phyloP scores from a whole-genome alignment of 2,888 invertebrate genomes.

The Toxonevra muliebris region DNA sequence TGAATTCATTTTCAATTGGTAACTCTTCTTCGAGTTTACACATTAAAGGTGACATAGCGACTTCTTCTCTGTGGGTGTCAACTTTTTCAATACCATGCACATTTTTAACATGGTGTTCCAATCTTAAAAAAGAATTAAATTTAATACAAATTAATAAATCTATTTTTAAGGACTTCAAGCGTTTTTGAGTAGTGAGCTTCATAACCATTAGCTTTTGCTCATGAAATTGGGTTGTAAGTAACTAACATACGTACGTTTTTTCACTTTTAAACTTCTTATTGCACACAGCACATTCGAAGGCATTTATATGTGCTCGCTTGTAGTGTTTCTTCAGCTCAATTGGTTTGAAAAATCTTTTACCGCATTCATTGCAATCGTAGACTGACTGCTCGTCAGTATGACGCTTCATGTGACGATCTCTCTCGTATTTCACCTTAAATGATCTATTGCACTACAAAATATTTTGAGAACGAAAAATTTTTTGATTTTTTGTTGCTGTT shows the following conservation, averaged over 20 bases:
- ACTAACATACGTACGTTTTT: slow-evolving; percentile 52
- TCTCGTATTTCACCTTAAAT: slow-evolving; percentile 84
- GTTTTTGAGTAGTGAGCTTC: too few relatives aligned
- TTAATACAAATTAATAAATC: slow-evolving; percentile 41
- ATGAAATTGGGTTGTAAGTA: background rate
- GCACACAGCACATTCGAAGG: slow-evolving; percentile 73
- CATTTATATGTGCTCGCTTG: slow-evolving; percentile 73
- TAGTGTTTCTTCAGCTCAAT: slow-evolving; percentile 82
- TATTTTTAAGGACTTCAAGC: background rate
- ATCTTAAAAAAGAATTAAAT: slow-evolving; percentile 33
- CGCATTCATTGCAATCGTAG: slow-evolving; percentile 68
- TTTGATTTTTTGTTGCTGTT: background rate
- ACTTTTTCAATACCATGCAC: slow-evolving; percentile 35
- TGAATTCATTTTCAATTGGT: slow-evolving; percentile 5
- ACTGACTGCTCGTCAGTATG: slow-evolving; percentile 67
- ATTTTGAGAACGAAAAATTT: too few relatives aligned
- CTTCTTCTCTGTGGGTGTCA: background rate
- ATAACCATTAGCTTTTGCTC: background rate
- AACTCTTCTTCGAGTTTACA: slow-evolving; percentile 32
- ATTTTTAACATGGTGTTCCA: slow-evolving; percentile 50
- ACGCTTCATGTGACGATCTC: slow-evolving; percentile 78
- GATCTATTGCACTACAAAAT: slow-evolving; percentile 75
- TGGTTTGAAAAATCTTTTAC: slow-evolving; percentile 82
- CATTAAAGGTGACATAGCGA: background rate
- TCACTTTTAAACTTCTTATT: slow-evolving; percentile 60